These are phyloP conservation scores for Lacanobia wlatinum DNA, from an alignment of 2,888 invertebrate species.

Conservation along the genomic window DNA sequence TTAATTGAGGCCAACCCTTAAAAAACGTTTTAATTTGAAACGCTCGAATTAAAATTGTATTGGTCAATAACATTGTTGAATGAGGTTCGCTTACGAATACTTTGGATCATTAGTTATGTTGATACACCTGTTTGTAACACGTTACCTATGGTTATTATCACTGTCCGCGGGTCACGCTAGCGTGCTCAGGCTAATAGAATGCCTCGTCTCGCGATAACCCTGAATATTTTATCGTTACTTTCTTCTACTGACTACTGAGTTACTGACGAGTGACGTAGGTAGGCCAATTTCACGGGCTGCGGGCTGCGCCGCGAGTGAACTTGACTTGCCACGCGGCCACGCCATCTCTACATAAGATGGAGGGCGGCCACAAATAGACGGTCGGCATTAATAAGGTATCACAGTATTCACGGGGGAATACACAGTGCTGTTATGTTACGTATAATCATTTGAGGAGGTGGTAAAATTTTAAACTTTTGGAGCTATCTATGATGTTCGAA, in stretches of 20 bases:
- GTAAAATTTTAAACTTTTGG: not conserved
- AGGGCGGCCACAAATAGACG: conserved; percentile 35
- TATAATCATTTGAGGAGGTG: not conserved
- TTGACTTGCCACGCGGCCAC: conserved; percentile 32
- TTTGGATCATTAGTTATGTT: conserved; percentile 38
- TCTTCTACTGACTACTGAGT: conserved; percentile 71
- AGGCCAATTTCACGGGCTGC: conserved; percentile 63
- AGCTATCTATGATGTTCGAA: not conserved
- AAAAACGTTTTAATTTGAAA: conserved; percentile 25
- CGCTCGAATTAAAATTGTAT: conserved; percentile 28
- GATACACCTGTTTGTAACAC: conserved; percentile 62
- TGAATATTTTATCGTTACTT: conserved; percentile 81
- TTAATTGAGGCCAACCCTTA: conserved; percentile 54
- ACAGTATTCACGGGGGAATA: not conserved
- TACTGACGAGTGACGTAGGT: conserved; percentile 68
- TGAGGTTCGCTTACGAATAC: conserved; percentile 21
- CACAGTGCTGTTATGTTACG: not conserved
- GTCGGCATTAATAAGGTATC: conserved; percentile 4
- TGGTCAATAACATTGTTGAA: conserved; percentile 35
- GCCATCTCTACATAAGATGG: conserved; percentile 25
- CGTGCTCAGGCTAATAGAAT: conserved; percentile 77
- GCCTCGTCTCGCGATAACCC: conserved; percentile 74
- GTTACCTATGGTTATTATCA: conserved; percentile 68
- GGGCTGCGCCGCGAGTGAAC: conserved; percentile 48
- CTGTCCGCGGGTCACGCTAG: conserved; percentile 68